These are phyloP conservation scores for Enteromius viviparus DNA, from an alignment of 2,797 vertebrate genomes.

Conservation along the genomic window DNA sequence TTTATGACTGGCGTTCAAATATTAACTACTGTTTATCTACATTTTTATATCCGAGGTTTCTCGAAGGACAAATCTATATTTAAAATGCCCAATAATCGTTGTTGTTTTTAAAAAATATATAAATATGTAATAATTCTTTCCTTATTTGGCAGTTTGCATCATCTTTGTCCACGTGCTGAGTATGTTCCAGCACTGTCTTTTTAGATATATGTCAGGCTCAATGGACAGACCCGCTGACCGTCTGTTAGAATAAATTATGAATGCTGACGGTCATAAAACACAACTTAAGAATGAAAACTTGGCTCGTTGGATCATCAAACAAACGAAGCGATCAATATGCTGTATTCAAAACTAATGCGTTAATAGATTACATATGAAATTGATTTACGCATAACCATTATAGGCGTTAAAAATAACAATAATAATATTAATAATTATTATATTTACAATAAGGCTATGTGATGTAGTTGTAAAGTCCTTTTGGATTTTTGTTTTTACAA, in stretches of 20 bases:
- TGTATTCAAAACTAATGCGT: constrained; percentile 14
- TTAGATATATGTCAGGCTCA: constrained; percentile 47
- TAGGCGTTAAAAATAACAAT: not conserved
- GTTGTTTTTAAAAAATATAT: not conserved
- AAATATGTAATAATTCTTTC: not conserved
- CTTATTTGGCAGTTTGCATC: constrained; percentile 30
- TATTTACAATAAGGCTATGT: not conserved
- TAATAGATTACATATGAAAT: not conserved
- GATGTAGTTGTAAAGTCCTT: not conserved
- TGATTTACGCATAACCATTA: not conserved
- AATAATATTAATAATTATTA: not conserved
- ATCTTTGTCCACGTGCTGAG: constrained; percentile 24
- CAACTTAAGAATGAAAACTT: constrained; percentile 31
- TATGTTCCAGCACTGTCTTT: constrained; percentile 46
- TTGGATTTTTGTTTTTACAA: not conserved
- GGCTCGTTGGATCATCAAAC: not conserved
- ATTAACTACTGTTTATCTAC: not conserved
- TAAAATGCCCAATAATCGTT: not conserved
- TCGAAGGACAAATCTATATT: not conserved
- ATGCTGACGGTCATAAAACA: constrained; percentile 40
- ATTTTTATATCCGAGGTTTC: not conserved
- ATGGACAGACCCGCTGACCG: constrained; percentile 53
- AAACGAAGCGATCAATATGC: not conserved
- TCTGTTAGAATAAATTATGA: constrained; percentile 55
- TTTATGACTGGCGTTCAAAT: not conserved